Evolutionary conservation across 2,797 vertebrate species (phyloP), one percentile per base, ranked within the genome.

Genomic region (Mus spretus): DNA sequence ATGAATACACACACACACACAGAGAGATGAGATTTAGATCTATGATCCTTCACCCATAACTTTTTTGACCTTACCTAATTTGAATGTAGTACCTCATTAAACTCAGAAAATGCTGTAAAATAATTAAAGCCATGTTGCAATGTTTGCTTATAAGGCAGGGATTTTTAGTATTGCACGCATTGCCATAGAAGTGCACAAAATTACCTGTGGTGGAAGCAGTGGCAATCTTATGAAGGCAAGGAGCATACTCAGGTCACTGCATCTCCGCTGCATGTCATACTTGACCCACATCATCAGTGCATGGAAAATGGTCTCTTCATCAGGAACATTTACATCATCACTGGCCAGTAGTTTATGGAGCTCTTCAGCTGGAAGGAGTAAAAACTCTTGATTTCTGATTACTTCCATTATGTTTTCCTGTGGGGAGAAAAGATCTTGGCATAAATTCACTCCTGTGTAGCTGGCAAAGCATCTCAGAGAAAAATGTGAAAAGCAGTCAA

Each of bases 371-470:
- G 98, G 98, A 75, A 99, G 97, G 89, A 99, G 98, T 92, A 99
- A 98, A 98, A 99, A 99, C 89, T 99, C 99, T 98, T 99, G 98
- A 97, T 99, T 99, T 98, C 98, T 98, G 95, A 99, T 99, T 95
- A 99, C 99, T 98, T 99, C 99, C 98, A 99, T 98, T 98, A 99
- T 99, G 82, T 99, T 98, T 86, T 99, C 99, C 99, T 99, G 95
- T 72, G 63, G 98, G 97, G 20, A 98, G 81, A 94, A 97, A 98
- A 97, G 0, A 96, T 95, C 83, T 97, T 91, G 97, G 80, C 96
- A 95, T 97, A 92, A 97, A 97, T 77, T 94, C 19, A 85, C 91
- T 97, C 96, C 79, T 95, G 97, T 97, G 95, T 61, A 85, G 31
- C 7, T 24, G 1, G 87, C 89, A 95, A 97, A 98, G 50, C 31